phyloP scores from a whole-genome alignment of 2,797 vertebrate species.

The Onychomys torridus region DNA sequence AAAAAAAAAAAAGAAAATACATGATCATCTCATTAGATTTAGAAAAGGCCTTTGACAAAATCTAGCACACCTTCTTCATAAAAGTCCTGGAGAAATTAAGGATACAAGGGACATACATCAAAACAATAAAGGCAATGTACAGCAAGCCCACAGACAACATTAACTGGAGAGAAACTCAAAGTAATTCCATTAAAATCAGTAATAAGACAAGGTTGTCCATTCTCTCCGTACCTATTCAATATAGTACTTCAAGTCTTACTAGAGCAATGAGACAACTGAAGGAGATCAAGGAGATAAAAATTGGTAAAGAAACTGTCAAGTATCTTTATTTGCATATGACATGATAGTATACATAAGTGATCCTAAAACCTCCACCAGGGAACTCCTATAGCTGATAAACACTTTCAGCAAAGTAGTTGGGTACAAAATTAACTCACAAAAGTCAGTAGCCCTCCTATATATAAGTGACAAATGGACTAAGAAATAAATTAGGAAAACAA shows the following conservation, averaged over 20 bases:
- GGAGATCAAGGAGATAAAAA: background rate
- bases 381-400: background rate
- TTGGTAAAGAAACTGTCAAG: background rate
- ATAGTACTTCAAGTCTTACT: background rate
- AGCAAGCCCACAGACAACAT: background rate
- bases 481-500: background rate
- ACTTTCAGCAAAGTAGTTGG: background rate
- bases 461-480: background rate
- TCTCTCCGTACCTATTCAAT: background rate
- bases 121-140: background rate
- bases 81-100: background rate
- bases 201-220: background rate
- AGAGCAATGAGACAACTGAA: background rate
- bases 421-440: background rate
- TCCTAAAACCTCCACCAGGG: background rate
- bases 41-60: background rate
- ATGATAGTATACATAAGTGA: background rate
- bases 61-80: background rate
- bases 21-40: background rate
- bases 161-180: background rate
- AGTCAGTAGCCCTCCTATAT: background rate
- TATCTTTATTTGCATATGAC: background rate
- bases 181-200: background rate
- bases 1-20: background rate
- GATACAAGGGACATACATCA: background rate